These are phyloP conservation scores for Spatulosminthurus flaviceps DNA, from an alignment of 2,888 invertebrate genomes.

Conservation along the genomic window DNA sequence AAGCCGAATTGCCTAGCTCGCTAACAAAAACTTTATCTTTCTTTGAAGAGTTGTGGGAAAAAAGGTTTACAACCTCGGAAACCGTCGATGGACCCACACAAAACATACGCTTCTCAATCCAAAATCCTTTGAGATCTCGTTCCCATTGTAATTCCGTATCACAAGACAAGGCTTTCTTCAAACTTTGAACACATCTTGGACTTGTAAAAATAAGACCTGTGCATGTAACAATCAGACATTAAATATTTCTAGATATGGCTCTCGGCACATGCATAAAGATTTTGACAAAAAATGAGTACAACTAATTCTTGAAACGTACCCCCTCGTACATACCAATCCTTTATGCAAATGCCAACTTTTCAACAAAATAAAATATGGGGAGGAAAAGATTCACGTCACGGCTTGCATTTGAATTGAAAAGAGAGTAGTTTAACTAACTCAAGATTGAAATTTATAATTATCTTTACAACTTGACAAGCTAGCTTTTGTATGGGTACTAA, in stretches of 20 bases:
- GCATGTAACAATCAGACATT: neutral
- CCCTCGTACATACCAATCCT: neutral
- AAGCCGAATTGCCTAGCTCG: conserved; percentile 51
- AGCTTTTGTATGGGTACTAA: neutral
- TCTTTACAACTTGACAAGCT: neutral
- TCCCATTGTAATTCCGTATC: conserved; percentile 34
- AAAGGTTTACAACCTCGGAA: conserved; percentile 23
- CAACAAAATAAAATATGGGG: neutral
- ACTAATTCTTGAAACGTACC: too few species aligned
- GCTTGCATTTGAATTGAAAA: neutral
- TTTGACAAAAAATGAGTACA: too few species aligned
- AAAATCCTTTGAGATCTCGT: conserved; percentile 34
- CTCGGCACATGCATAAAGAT: too few species aligned
- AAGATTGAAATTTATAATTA: conserved; percentile 18
- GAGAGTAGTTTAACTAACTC: conserved; percentile 20
- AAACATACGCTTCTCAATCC: conserved; percentile 50
- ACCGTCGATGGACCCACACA: conserved; percentile 55
- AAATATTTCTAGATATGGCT: too few species aligned
- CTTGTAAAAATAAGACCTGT: conserved; percentile 57
- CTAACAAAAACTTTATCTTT: conserved; percentile 44
- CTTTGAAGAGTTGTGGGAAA: neutral
- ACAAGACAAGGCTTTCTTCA: conserved; percentile 35
- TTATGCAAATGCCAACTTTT: neutral
- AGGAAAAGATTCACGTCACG: neutral
- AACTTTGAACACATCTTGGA: conserved; percentile 53